Base-by-base conservation (phyloP, 2,797 vertebrate species). In the Darevskia nairensis region DNA sequence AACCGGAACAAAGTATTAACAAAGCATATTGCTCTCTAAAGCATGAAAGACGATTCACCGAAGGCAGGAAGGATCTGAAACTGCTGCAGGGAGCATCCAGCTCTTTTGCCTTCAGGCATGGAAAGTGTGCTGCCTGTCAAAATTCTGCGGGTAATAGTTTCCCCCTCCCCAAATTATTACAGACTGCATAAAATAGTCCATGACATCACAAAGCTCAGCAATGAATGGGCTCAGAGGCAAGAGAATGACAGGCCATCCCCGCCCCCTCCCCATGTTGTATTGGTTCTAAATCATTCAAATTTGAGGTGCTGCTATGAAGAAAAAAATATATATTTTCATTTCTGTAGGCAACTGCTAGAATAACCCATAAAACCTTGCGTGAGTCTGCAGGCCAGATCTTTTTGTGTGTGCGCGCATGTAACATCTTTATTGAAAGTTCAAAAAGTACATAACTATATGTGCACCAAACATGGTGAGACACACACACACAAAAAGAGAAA, bases 1-100 rank as follows among this genome's bases (percentile, higher is more conserved):
- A 84, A 41, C 25, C 0, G 0, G 5, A 35, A 41, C 72, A 80
- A 93, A 86, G 84, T 90, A 89, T 87, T 96, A 76, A 94, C 88
- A n/a, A 27, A 32, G 46, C 41, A 0, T 1, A 11, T 64, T 84
- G 9, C 7, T 75, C 59, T 80, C 80, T 79, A 75, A 1, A 77
- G 78, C 80, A 13, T 35, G 68, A 69, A 88, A 78, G 17, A 27
- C 13, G 59, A 68, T 46, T 15, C 41, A 7, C 64, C n/a, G 5
- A 32, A 78, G 25, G 76, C 13, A 77, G 64, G 68, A 61, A 78
- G n/a, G 71, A 86, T 68, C 55, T 35, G 69, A 86, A 79, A 21
- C 0, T 68, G 50, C 80, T 82, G 46, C 6, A 35, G 59, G 59
- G 46, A 84, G 11, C n/a, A 55, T 32, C 29, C 35, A 75, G 13